phyloP scores from a whole-genome alignment of 2,113 vertebrate species.

The Chaetops frenatus region DNA sequence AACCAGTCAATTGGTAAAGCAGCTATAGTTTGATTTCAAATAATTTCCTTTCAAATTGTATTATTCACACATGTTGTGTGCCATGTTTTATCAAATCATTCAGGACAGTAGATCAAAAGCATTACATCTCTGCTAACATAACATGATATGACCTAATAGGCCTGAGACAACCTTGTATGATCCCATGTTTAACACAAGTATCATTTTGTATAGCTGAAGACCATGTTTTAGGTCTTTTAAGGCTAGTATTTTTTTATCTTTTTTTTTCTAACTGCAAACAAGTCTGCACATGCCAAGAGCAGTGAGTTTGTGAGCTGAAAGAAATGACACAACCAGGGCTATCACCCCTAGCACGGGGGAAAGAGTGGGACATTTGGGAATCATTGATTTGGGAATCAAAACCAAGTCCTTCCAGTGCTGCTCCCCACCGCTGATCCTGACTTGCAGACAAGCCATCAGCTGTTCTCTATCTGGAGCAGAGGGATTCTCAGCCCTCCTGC shows the following conservation, averaged over 20 bases:
- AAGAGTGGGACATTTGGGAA: neutral
- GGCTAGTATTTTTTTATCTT: too few relatives aligned
- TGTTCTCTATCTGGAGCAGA: neutral
- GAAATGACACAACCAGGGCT: rapidly evolving
- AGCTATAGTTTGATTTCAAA: neutral
- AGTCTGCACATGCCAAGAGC: neutral
- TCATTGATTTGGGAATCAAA: neutral
- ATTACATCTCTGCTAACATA: neutral
- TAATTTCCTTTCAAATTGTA: neutral
- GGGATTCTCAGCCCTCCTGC: neutral
- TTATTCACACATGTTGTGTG: neutral
- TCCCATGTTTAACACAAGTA: neutral
- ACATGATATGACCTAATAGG: neutral
- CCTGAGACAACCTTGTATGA: neutral
- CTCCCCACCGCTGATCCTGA: neutral
- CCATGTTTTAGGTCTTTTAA: neutral
- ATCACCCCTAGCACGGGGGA: neutral
- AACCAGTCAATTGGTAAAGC: neutral
- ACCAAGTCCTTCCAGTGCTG: neutral
- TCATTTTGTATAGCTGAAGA: neutral
- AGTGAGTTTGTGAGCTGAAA: neutral
- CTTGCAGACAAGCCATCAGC: neutral
- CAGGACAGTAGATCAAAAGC: neutral
- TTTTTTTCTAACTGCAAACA: neutral
- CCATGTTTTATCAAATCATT: neutral